A percentile compares a stretch with the other conserved stretches of the same genome.
phyloP scores from a whole-genome alignment of 2,797 vertebrate species.

The Pangasius sanitwongsei region DNA sequence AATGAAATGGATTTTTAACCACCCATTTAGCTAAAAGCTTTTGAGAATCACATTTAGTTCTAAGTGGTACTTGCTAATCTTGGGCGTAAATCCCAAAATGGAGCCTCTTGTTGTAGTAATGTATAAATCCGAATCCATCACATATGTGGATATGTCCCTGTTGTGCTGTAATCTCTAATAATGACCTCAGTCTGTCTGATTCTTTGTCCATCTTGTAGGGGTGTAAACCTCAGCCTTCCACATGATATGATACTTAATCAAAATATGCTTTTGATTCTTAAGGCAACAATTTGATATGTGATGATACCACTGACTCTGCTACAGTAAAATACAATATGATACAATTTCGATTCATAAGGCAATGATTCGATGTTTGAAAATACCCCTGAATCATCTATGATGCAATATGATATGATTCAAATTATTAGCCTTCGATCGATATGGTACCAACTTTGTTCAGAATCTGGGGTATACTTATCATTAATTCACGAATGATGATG shows the following conservation, averaged over 20 bases:
- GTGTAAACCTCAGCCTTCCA: background rate
- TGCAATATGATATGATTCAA: background rate
- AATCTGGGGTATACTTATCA: too few relatives aligned
- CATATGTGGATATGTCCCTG: constrained; percentile 20
- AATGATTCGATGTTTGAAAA: background rate
- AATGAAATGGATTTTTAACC: constrained; percentile 34
- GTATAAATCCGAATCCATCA: background rate
- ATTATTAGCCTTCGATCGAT: background rate
- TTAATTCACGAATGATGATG: background rate
- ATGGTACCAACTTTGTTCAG: too few relatives aligned
- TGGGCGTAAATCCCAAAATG: constrained; percentile 45
- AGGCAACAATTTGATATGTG: background rate
- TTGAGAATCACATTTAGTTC: constrained; percentile 33
- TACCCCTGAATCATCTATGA: background rate
- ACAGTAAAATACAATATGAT: background rate
- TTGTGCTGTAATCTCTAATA: constrained; percentile 30
- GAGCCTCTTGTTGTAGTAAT: background rate
- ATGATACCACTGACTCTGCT: background rate
- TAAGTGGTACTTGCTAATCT: constrained; percentile 35
- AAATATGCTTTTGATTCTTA: background rate
- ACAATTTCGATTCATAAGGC: background rate
- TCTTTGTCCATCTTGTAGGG: background rate
- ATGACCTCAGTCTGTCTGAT: background rate
- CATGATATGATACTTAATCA: background rate
- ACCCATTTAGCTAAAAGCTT: constrained; percentile 21